These are phyloP conservation scores for Heteromurus nitidus DNA, from an alignment of 2,888 invertebrate genomes.

Conservation along the genomic window DNA sequence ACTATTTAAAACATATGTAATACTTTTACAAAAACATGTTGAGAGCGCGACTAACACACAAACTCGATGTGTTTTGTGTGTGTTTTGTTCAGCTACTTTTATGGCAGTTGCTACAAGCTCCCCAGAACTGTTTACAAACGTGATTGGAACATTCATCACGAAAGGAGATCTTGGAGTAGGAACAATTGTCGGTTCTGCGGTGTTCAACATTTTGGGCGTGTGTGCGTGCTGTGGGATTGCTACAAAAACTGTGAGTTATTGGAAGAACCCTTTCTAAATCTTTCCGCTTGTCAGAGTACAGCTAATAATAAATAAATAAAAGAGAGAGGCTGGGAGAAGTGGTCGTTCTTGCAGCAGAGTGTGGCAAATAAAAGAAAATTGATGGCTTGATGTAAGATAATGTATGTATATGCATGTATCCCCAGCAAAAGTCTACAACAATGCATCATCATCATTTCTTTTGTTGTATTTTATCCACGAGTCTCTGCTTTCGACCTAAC, in stretches of 20 bases:
- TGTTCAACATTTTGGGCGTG: slow-evolving; percentile 75
- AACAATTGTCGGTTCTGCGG: slow-evolving; percentile 74
- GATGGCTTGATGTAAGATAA: no score
- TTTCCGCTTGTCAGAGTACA: neutral
- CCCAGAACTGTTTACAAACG: slow-evolving; percentile 84
- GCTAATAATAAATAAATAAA: neutral
- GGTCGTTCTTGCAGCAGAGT: no score
- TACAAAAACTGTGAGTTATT: neutral
- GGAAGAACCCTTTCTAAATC: neutral
- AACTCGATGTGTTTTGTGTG: no score
- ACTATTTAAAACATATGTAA: no score
- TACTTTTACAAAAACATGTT: no score
- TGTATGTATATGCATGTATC: no score
- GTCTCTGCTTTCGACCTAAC: no score
- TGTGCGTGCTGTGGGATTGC: slow-evolving; percentile 47
- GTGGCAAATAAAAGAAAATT: no score
- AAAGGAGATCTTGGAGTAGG: slow-evolving; percentile 82
- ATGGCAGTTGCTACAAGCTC: slow-evolving; percentile 50
- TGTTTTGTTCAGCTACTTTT: no score
- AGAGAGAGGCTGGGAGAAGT: no score
- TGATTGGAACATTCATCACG: slow-evolving; percentile 83
- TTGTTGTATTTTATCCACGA: slow-evolving; percentile 6
- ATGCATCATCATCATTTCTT: neutral
- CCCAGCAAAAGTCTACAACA: no score
- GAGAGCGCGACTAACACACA: no score